Base-by-base conservation (phyloP, 2,888 invertebrate species). In the Augiades crinisus region DNA sequence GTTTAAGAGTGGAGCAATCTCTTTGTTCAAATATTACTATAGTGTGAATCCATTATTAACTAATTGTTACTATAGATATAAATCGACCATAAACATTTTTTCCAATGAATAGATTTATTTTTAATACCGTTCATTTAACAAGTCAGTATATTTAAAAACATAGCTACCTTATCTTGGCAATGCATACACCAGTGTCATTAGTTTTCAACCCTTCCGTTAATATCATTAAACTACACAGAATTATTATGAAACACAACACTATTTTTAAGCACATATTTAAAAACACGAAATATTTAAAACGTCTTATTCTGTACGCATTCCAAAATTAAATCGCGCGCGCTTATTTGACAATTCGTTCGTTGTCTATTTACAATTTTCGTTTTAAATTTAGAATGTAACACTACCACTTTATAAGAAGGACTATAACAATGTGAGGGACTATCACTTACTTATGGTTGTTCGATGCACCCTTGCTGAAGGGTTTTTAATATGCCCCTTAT, bases 111-210 rank as follows among this genome's bases (percentile, higher is more conserved):
- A n/a, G 7, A 12, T n/a, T 34, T 34, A 8, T n/a, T n/a, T 34
- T n/a, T 5, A 10, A 10, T 2, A 22, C n/a, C n/a, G n/a, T n/a
- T n/a, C n/a, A n/a, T n/a, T n/a, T n/a, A n/a, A n/a, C n/a, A n/a
- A n/a, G n/a, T n/a, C n/a, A n/a, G n/a, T n/a, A n/a, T n/a, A n/a
- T n/a, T 21, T 27, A 46, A 37, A 40, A 24, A 45, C 46, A 53
- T 52, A 53, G 47, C 27, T 57, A 59, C 61, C 61, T 57, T 10
- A 51, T 52, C 2, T 55, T 60, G 0, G 56, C 61, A 8, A 58
- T 58, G 33, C 67, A 68, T 6, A 67, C 68, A 8, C 65, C 65
- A 8, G 55, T 55, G 22, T 61, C 57, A 0, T 56, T 56, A 2
- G 59, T 24, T 22, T 61, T 64, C 37, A 67, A 59, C 22, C 57